Base-by-base conservation (phyloP, 1,140 invertebrate genomes). In the Frieseomelitta varia region DNA sequence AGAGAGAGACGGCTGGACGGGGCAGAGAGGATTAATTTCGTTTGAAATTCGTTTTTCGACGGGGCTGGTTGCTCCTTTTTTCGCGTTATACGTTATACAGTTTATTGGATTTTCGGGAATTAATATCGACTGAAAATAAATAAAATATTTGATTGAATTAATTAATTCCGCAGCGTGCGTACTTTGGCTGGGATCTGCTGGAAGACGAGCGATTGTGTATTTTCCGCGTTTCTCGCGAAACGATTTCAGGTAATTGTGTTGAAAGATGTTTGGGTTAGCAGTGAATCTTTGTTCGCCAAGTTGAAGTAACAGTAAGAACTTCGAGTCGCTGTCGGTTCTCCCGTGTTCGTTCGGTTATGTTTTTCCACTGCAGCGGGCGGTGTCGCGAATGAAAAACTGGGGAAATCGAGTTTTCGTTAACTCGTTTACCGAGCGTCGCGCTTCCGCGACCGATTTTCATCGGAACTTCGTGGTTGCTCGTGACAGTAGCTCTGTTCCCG, bases 361-460 rank as follows among this genome's bases (percentile, higher is more conserved):
- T 72, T 39, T 72, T 58, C 47, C 15, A 56, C 61, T 30, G 34
- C 21, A 53, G 27, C 17, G n/a, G 39, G 24, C n/a, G 21, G 56
- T 58, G 39, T 58, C 17, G 15, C 53, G 68, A 71, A 80, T 80
- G 68, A 73, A 80, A 69, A 80, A 72, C 34, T 30, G 19, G 55
- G 68, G 51, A 61, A 80, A 80, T 80, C 51, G 55, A 80, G 39
- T 73, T 72, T 51, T 19, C 55, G n/a, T 73, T 73, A 80, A 73
- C 39, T 80, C 69, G 39, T 19, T 72, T 73, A 51, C n/a, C 30
- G 21, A 72, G 61, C 55, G 72, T 61, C 3, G 19, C n/a, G 17
- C 12, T 61, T 61, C 39, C 58, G 24, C 58, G n/a, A 67, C 30
- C 51, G 19, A 51, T 72, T 71, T 56, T 80, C n/a, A 34, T 80